A percentile compares a stretch with the other conserved stretches of the same genome.
Conservation (phyloP, 2,888 invertebrate genomes). For the Zaprionus lineosus region DNA sequence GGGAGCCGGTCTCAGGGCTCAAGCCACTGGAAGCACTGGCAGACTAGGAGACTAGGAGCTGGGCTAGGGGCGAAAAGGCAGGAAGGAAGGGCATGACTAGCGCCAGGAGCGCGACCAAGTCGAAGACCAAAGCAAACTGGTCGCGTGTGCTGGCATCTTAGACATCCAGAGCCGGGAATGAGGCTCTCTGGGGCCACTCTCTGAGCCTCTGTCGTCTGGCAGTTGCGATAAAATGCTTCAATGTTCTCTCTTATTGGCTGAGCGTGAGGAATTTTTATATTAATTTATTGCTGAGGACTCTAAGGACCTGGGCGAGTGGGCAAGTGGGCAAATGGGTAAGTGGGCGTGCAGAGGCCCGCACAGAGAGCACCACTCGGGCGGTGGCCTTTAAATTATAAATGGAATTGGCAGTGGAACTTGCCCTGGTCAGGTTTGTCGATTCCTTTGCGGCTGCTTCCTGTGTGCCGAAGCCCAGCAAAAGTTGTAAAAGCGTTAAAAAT, state of each 20-base stretch:
- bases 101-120: slow-evolving; percentile 11
- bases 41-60: background rate
- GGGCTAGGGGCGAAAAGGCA: no score
- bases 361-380: slow-evolving; percentile 35
- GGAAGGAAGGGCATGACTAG: no score
- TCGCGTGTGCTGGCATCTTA: slow-evolving; percentile 66
- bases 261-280: slow-evolving; percentile 81
- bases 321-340: no score
- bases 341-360: background rate
- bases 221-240: slow-evolving; percentile 71
- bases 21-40: background rate
- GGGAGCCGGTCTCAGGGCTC: slow-evolving; percentile 15
- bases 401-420: slow-evolving; percentile 54
- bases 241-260: slow-evolving; percentile 77
- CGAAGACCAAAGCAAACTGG: slow-evolving; percentile 60
- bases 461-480: slow-evolving; percentile 25
- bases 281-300: slow-evolving; percentile 72
- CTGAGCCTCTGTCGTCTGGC: slow-evolving; percentile 50
- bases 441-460: slow-evolving; percentile 39
- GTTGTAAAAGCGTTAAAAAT: slow-evolving; percentile 42
- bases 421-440: slow-evolving; percentile 24
- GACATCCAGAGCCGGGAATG: slow-evolving; percentile 39
- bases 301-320: slow-evolving; percentile 8
- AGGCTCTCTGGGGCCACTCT: background rate
- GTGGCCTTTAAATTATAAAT: slow-evolving; percentile 71